Evolutionary conservation across 2,797 vertebrate genomes (phyloP), one percentile per base, ranked within the genome.

Genomic region (Heliangelus exortis): DNA sequence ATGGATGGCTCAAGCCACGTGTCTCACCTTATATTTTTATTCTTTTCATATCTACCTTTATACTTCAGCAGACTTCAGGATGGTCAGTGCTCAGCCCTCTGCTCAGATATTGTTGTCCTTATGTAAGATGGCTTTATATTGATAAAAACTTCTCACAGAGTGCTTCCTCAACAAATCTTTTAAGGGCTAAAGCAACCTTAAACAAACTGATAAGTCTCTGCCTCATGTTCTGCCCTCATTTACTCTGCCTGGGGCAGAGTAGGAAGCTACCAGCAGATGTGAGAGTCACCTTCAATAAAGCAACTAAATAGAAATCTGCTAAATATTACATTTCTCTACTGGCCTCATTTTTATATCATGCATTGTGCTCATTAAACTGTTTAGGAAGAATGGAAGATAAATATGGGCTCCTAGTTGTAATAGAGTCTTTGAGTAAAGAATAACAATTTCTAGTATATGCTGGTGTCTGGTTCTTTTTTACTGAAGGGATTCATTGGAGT

Each of bases 211-310:
- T 82, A 51, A 23, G 69, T 54, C 43, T 82, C 23, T 93, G n/a
- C 41, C 50, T 88, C 50, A 7, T 47, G 1, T 71, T 95, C 54
- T 78, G 22, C 74, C 8, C 16, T 84, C 34, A 36, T 11, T 43
- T 72, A 62, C n/a, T 78, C 58, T 87, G 34, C 45, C 65, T 0
- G 0, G 10, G 45, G 55, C 54, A 47, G 39, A 41, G 39, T 31
- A 80, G 28, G 29, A 94, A 90, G 41, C 26, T 58, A 79, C 71
- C 63, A 84, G 34, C 43, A 87, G 67, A 90, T 92, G 15, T 78
- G 55, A 84, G 23, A 90, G 81, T 89, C 71, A 68, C 84, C 74
- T 89, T 95, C 86, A 81, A 16, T 87, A 62, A 84, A 58, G n/a
- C 15, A 67, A 34, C 66, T 91, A 50, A 78, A 88, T 69, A 87